Evolutionary conservation across 2,888 invertebrate genomes (phyloP), one percentile per base, ranked within the genome.

Genomic region (Pyrocoelia pectoralis): DNA sequence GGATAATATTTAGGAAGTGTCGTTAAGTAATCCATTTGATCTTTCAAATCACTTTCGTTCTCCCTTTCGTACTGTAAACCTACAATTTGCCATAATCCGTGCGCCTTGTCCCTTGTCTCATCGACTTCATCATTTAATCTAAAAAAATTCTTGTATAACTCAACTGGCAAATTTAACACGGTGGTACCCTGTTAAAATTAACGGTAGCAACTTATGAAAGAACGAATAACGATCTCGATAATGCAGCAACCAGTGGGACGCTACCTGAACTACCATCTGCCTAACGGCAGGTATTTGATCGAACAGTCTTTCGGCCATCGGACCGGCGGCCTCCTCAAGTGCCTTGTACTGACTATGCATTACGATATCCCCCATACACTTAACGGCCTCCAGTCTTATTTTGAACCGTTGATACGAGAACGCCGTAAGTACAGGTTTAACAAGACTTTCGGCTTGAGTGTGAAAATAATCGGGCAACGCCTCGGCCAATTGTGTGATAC

Each of bases 161-260:
- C n/a, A n/a, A n/a, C n/a, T n/a, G n/a, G n/a, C n/a, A 29, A 3
- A n/a, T 51, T 3, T 41, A 53, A 19, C 15, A 13, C 4, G n/a
- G 5, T 40, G 10, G 75, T 82, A 89, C 89, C 95, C 91, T 43
- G 95, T 94, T 29, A 97, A 81, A 2, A 96, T 81, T 9, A 97
- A 80, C 0, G 97, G 97, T 69, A 97, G 84, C 73, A 97, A 86
- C 70, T 91, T 89, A 77, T 91, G 89, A 84, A 94, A 95, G 81
- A 89, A 95, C 0, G 96, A 96, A 77, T 97, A 97, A 70, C 97
- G 84, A 78, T 97, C 96, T 54, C 85, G 85, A 59, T 95, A 87
- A 56, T 88, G 86, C 18, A 92, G 77, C 77, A 95, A 83, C 93
- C 95, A 93, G 46, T 85, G 83, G 1, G 93, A 92, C 0, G 93